Conservation (phyloP, 2,113 vertebrate species). For the Pandion haliaetus region DNA sequence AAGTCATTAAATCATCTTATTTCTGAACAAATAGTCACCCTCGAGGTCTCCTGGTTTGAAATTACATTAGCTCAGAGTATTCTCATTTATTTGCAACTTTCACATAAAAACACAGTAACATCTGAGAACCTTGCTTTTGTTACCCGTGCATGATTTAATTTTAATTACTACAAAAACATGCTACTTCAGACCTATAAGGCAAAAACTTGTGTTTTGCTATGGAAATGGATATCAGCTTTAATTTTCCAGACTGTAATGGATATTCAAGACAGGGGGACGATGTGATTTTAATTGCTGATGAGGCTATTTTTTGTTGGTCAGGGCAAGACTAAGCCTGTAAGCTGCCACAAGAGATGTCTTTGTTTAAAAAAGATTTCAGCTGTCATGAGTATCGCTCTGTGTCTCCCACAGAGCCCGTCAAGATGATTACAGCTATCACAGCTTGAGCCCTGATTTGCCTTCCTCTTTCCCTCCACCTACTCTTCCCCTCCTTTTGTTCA, state of each 20-base stretch:
- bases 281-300: neutral
- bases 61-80: neutral
- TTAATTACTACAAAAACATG: neutral
- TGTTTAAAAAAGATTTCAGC: neutral
- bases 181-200: neutral
- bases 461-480: neutral
- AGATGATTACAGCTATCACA: neutral
- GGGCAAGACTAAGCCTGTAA: neutral
- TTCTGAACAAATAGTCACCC: neutral
- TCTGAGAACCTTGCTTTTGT: neutral
- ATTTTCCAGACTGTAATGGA: neutral
- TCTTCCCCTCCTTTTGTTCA: neutral
- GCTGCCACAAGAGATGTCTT: neutral
- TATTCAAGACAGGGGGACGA: neutral
- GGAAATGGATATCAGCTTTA: neutral
- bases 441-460: neutral
- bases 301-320: neutral
- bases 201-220: neutral
- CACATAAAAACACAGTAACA: neutral
- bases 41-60: neutral
- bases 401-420: neutral
- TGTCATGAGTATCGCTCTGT: neutral
- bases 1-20: neutral
- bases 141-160: neutral
- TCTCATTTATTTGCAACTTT: neutral